Conservation (phyloP, 1,140 invertebrate species). For the Brachionus asplanchnoidis region DNA sequence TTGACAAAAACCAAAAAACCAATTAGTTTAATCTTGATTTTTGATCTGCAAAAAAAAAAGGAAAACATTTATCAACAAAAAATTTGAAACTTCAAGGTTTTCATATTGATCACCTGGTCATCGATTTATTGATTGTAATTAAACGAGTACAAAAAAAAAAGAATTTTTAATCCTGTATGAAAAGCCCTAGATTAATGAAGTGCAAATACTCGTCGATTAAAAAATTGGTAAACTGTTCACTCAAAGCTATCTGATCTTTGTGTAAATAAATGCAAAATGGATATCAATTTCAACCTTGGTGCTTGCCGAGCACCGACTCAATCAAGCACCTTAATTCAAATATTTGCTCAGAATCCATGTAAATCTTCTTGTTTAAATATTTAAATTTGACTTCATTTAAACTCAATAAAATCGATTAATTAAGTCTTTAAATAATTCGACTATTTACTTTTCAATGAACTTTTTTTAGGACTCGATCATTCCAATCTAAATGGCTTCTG, state of each 20-base stretch:
- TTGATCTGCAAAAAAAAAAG: slow-evolving; percentile 27
- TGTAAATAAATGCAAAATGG: slow-evolving; percentile 16
- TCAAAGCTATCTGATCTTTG: slow-evolving; percentile 12
- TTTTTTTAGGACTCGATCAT: neutral
- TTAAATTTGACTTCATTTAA: neutral
- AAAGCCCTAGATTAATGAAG: slow-evolving; percentile 16
- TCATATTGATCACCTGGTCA: neutral
- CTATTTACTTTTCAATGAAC: neutral
- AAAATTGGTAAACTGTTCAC: neutral
- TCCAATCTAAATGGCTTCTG: neutral
- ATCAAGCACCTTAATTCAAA: neutral
- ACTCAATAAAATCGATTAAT: slow-evolving; percentile 18
- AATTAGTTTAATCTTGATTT: slow-evolving; percentile 31
- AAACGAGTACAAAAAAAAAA: neutral
- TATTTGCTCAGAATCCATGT: slow-evolving; percentile 1
- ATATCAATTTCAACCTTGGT: slow-evolving; percentile 22
- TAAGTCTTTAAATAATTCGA: neutral
- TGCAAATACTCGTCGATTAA: neutral
- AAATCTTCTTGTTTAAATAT: slow-evolving; percentile 19
- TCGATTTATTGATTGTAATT: slow-evolving; percentile 26
- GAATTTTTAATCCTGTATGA: neutral
- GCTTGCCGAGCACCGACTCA: neutral
- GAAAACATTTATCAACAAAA: neutral
- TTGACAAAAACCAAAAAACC: slow-evolving; percentile 11
- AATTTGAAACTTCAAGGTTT: neutral